These are phyloP conservation scores for Magallana nippona DNA, from an alignment of 2,888 invertebrate genomes.

Conservation along the genomic window DNA sequence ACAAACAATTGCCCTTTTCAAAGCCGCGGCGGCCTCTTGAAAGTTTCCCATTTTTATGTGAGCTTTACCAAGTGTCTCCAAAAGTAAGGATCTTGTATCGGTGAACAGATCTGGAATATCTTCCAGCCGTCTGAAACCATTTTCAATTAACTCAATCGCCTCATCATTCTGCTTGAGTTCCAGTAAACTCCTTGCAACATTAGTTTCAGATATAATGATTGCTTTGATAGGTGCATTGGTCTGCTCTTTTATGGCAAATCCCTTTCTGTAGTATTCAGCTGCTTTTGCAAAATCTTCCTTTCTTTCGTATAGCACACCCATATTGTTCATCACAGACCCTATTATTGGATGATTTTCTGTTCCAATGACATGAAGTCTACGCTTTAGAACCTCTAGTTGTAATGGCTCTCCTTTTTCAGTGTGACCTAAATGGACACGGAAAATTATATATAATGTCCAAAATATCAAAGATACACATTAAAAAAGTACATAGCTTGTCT, in stretches of 20 bases:
- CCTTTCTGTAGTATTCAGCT: slow-evolving; percentile 55
- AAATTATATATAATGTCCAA: not conserved
- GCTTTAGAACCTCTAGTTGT: slow-evolving; percentile 52
- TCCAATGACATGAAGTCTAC: slow-evolving; percentile 26
- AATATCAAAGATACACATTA: not conserved
- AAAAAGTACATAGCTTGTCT: not conserved
- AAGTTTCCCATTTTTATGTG: slow-evolving; percentile 37
- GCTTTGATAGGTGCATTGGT: slow-evolving; percentile 56
- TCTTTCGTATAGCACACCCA: slow-evolving; percentile 62
- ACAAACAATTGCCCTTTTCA: slow-evolving; percentile 49
- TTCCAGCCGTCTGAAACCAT: slow-evolving; percentile 36
- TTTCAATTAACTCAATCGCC: slow-evolving; percentile 37
- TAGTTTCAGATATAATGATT: slow-evolving; percentile 58
- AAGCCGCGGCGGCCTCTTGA: slow-evolving; percentile 45
- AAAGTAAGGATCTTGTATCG: slow-evolving; percentile 34
- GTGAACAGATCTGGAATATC: slow-evolving; percentile 42
- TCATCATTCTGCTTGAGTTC: slow-evolving; percentile 36
- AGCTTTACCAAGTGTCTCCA: slow-evolving; percentile 39
- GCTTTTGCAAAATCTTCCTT: slow-evolving; percentile 58
- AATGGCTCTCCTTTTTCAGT: slow-evolving; percentile 60
- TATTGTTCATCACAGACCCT: slow-evolving; percentile 60
- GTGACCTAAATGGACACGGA: slow-evolving; percentile 51
- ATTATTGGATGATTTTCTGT: slow-evolving; percentile 54
- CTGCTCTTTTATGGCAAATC: slow-evolving; percentile 55
- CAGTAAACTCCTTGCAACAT: slow-evolving; percentile 52